phyloP scores from a whole-genome alignment of 2,888 invertebrate genomes.

The Dioctria linearis region DNA sequence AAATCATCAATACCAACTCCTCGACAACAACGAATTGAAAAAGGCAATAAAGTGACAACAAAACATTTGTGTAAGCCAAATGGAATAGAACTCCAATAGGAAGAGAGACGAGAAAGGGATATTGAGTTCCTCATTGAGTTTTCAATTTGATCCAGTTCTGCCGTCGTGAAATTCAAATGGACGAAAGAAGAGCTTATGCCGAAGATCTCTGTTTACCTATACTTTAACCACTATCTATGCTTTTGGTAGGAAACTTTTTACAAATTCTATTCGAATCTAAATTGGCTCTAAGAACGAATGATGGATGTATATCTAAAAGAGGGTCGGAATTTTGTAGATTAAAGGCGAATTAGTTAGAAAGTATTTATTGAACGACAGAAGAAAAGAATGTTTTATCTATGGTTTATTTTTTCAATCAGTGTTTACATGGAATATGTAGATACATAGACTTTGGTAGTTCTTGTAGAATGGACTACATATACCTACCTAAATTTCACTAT shows the following conservation, averaged over 20 bases:
- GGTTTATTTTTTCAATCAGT: too few relatives aligned
- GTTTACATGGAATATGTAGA: too few relatives aligned
- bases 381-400: too few relatives aligned
- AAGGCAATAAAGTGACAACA: conserved; percentile 29
- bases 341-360: too few relatives aligned
- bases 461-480: too few relatives aligned
- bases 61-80: conserved; percentile 19
- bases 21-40: not conserved
- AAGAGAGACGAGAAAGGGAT: conserved; percentile 11
- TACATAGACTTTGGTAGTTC: too few relatives aligned
- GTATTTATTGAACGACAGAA: too few relatives aligned
- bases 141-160: not conserved
- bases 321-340: too few relatives aligned
- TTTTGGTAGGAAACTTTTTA: not conserved
- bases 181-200: not conserved
- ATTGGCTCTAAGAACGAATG: not conserved
- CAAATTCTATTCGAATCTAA: not conserved
- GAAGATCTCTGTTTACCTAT: not conserved
- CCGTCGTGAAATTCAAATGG: not conserved
- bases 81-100: not conserved
- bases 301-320: too few relatives aligned
- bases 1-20: conserved; percentile 13
- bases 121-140: conserved; percentile 15
- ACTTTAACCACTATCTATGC: not conserved
- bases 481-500: too few relatives aligned